Conservation (phyloP, 2,113 vertebrate species). For the Petromus typicus region DNA sequence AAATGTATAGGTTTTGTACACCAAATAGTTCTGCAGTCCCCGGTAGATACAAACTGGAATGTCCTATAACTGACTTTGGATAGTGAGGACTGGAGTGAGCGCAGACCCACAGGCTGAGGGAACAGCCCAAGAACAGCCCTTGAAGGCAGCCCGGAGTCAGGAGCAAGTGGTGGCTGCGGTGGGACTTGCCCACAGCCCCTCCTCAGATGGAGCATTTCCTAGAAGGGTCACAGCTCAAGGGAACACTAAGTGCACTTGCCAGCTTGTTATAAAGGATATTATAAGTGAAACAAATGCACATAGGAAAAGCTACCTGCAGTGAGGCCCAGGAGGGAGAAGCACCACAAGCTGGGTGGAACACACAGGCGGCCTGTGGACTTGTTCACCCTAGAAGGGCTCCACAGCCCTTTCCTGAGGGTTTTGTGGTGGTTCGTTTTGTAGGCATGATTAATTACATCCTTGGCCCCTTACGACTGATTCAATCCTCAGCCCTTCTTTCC, state of each 20-base stretch:
- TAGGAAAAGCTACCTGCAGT: neutral
- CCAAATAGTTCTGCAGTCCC: neutral
- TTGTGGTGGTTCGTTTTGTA: neutral
- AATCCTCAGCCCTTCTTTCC: neutral
- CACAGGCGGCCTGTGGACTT: no score
- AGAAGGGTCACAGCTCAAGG: neutral
- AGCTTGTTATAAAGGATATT: neutral
- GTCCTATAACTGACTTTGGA: neutral
- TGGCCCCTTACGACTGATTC: neutral
- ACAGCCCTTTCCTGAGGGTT: neutral
- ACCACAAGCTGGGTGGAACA: neutral
- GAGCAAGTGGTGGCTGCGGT: neutral
- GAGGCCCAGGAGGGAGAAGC: neutral
- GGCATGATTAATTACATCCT: no score
- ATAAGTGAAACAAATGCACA: neutral
- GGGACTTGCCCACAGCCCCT: no score
- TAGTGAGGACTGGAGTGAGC: neutral
- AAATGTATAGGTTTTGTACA: neutral
- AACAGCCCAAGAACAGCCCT: neutral
- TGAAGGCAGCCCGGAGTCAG: neutral
- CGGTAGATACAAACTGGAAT: neutral
- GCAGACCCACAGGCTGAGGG: neutral
- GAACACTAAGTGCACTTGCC: neutral
- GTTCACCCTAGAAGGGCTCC: neutral
- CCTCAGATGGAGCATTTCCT: neutral